These are phyloP conservation scores for Eumerus sabulonum DNA, from an alignment of 2,888 invertebrate species.

Conservation along the genomic window DNA sequence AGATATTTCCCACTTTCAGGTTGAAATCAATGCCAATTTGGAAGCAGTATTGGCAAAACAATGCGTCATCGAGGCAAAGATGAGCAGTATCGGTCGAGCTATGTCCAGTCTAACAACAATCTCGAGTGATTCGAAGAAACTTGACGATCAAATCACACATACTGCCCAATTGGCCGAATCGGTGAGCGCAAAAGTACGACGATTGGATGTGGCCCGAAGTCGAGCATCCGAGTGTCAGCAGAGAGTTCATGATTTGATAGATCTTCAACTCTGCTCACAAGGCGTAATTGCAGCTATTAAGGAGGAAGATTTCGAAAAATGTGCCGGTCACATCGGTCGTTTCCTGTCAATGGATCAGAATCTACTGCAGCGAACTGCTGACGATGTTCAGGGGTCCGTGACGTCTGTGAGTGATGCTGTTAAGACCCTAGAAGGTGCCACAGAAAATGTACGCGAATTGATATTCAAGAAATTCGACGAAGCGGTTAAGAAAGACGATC, in stretches of 20 bases:
- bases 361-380: slow-evolving; percentile 86
- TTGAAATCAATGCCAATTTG: slow-evolving; percentile 85
- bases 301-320: slow-evolving; percentile 97
- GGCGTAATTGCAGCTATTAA: slow-evolving; percentile 97
- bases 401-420: slow-evolving; percentile 79
- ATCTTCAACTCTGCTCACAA: slow-evolving; percentile 96
- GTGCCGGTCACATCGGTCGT: slow-evolving; percentile 96
- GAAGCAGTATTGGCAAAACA: slow-evolving; percentile 86
- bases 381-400: slow-evolving; percentile 84
- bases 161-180: slow-evolving; percentile 94
- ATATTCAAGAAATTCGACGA: slow-evolving; percentile 92
- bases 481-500: slow-evolving; percentile 92
- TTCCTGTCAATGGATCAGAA: slow-evolving; percentile 96
- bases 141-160: slow-evolving; percentile 90
- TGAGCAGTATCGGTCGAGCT: slow-evolving; percentile 89
- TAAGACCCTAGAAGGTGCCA: slow-evolving; percentile 85
- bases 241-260: slow-evolving; percentile 95
- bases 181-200: slow-evolving; percentile 96
- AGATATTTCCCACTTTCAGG: slow-evolving; percentile 78
- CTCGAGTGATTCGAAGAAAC: slow-evolving; percentile 87
- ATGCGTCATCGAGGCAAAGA: slow-evolving; percentile 88
- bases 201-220: slow-evolving; percentile 92
- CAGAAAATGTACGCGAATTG: slow-evolving; percentile 82
- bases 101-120: slow-evolving; percentile 89
- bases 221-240: slow-evolving; percentile 96